Evolutionary conservation across 2,888 invertebrate genomes (phyloP).

Genomic region (Pseudococcus jackbeardsleyi): DNA sequence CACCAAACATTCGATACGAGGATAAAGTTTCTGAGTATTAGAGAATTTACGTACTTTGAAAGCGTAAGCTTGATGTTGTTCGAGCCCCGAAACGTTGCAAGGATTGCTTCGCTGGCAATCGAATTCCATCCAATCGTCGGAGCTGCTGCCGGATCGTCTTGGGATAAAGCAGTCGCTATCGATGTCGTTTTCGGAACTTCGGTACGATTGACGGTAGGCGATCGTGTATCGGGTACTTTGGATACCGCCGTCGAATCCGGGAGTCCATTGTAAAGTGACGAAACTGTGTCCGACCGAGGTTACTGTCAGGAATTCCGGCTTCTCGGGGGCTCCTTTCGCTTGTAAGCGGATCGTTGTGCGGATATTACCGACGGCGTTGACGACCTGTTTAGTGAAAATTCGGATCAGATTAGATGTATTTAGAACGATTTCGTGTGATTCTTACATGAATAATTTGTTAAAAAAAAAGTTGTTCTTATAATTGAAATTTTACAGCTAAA

Average conservation of each 20-base stretch:
- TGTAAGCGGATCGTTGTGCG: slow-evolving; percentile 79
- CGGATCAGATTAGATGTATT: neutral
- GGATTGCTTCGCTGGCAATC: slow-evolving; percentile 89
- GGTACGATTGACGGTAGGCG: slow-evolving; percentile 80
- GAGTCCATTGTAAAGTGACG: slow-evolving; percentile 87
- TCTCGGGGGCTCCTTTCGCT: slow-evolving; percentile 89
- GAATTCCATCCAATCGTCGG: slow-evolving; percentile 83
- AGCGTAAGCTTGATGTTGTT: slow-evolving; percentile 87
- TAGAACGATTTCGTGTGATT: neutral
- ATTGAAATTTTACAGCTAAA: too few relatives aligned
- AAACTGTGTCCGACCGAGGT: slow-evolving; percentile 83
- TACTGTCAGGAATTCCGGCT: slow-evolving; percentile 80
- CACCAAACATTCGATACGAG: neutral
- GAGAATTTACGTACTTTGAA: slow-evolving; percentile 80
- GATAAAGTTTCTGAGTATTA: neutral
- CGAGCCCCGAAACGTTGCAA: slow-evolving; percentile 87
- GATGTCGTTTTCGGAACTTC: slow-evolving; percentile 76
- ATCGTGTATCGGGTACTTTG: slow-evolving; percentile 89
- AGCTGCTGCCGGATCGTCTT: slow-evolving; percentile 67
- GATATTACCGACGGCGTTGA: slow-evolving; percentile 82
- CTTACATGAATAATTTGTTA: neutral
- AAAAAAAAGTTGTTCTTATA: too few relatives aligned
- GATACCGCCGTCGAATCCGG: slow-evolving; percentile 91
- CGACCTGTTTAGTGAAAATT: slow-evolving; percentile 70
- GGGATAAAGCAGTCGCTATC: slow-evolving; percentile 74